phyloP scores from a whole-genome alignment of 2,797 vertebrate species.

The Girardinus metallicus region DNA sequence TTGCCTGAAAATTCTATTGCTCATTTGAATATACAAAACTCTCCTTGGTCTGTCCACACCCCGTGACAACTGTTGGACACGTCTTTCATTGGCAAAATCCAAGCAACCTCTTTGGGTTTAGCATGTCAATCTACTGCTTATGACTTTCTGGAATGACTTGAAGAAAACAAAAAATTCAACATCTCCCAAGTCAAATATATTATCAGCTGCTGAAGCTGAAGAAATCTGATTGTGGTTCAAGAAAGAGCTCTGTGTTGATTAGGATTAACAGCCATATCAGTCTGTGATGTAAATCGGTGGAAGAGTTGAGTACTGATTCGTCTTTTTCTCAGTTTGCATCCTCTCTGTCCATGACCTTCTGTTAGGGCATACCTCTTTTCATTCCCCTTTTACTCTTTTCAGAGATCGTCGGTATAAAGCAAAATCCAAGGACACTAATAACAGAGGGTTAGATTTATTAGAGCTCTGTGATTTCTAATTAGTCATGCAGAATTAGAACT shows the following conservation, averaged over 20 bases:
- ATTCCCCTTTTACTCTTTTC: not conserved
- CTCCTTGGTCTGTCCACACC: not conserved
- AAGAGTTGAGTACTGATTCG: conserved; percentile 37
- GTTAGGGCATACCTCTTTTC: not conserved
- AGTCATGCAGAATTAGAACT: conserved; percentile 17
- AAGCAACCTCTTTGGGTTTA: too few relatives aligned
- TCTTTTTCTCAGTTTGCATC: conserved; percentile 6
- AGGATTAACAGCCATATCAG: conserved; percentile 48
- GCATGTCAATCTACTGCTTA: not conserved
- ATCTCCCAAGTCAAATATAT: not conserved
- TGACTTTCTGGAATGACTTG: not conserved
- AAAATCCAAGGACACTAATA: conserved; percentile 34
- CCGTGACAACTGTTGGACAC: not conserved
- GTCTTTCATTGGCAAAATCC: not conserved
- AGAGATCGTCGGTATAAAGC: conserved; percentile 24
- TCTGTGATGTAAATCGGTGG: conserved; percentile 32
- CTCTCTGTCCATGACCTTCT: conserved; percentile 12
- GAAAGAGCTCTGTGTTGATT: conserved; percentile 25
- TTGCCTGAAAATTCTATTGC: not conserved
- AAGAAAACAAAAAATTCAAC: not conserved
- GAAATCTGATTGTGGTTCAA: conserved; percentile 12
- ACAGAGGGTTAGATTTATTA: not conserved
- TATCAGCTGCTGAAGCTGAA: conserved; percentile 9
- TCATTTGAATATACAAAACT: not conserved
- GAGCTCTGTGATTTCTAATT: conserved; percentile 4